These are phyloP conservation scores for Maniola hyperantus DNA, from an alignment of 2,888 invertebrate genomes.

Conservation along the genomic window DNA sequence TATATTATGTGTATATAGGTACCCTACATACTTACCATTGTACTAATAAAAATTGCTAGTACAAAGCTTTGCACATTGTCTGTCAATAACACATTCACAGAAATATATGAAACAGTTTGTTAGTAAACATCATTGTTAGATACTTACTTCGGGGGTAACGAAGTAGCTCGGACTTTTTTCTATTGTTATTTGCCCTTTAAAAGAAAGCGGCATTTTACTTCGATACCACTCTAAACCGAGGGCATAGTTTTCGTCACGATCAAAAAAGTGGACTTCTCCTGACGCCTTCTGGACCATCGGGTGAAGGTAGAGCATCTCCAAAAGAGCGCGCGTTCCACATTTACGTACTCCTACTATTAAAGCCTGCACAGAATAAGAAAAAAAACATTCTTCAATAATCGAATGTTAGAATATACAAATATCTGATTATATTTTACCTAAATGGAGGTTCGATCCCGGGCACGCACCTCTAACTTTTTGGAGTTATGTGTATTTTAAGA, in stretches of 20 bases:
- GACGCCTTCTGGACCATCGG: constrained; percentile 95
- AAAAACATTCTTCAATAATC: too few species aligned
- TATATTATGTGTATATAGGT: too few species aligned
- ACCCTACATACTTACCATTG: too few species aligned
- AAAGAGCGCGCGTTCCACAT: constrained; percentile 96
- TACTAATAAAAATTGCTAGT: too few species aligned
- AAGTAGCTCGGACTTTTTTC: constrained; percentile 99
- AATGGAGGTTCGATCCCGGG: too few species aligned
- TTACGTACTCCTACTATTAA: constrained; percentile 98
- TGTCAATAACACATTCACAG: too few species aligned
- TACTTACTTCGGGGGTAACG: constrained; percentile 93
- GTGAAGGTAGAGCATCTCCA: constrained; percentile 98
- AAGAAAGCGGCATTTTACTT: constrained; percentile 96
- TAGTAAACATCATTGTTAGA: constrained; percentile 26
- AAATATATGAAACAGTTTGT: too few species aligned
- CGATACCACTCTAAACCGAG: constrained; percentile 97
- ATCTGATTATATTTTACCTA: too few species aligned
- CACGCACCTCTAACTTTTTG: too few species aligned
- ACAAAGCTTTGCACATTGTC: too few species aligned
- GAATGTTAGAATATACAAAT: too few species aligned
- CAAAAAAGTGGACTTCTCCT: constrained; percentile 98
- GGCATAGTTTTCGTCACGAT: constrained; percentile 95
- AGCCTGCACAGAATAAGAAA: constrained; percentile 76
- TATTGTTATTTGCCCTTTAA: constrained; percentile 95
- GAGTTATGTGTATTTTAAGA: too few species aligned